Conservation (phyloP, 2,888 invertebrate species). For the Dicroscelio sp. region DNA sequence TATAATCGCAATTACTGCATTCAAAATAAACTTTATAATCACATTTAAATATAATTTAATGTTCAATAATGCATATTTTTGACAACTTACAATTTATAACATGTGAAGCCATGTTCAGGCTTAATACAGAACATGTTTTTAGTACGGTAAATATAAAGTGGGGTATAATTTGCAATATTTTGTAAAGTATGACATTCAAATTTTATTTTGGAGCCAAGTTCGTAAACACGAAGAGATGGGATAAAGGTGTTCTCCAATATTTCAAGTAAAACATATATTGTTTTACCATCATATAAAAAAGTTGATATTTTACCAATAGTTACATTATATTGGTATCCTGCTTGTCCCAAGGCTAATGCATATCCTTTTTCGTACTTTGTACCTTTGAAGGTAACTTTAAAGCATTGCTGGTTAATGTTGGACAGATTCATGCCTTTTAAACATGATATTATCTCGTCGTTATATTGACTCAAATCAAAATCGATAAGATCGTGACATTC, state of each 20-base stretch:
- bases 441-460: not conserved
- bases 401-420: constrained; percentile 39
- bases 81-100: too few species aligned
- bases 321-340: constrained; percentile 66
- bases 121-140: not conserved
- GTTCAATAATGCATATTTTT: too few species aligned
- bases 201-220: not conserved
- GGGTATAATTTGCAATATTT: not conserved
- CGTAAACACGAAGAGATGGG: not conserved
- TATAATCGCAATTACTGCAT: too few species aligned
- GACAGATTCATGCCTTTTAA: not conserved
- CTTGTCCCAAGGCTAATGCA: constrained; percentile 49
- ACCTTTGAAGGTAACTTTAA: constrained; percentile 56
- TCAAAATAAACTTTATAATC: too few species aligned
- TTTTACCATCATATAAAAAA: not conserved
- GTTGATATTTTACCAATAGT: constrained; percentile 67
- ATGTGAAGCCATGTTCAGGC: not conserved
- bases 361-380: constrained; percentile 66
- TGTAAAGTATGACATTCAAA: not conserved
- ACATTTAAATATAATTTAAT: too few species aligned
- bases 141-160: not conserved
- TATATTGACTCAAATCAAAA: not conserved
- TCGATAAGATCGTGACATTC: not conserved
- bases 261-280: not conserved
- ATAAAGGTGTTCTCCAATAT: not conserved